Base-by-base conservation (phyloP, 2,888 invertebrate genomes). In the Ariolimax columbianus region DNA sequence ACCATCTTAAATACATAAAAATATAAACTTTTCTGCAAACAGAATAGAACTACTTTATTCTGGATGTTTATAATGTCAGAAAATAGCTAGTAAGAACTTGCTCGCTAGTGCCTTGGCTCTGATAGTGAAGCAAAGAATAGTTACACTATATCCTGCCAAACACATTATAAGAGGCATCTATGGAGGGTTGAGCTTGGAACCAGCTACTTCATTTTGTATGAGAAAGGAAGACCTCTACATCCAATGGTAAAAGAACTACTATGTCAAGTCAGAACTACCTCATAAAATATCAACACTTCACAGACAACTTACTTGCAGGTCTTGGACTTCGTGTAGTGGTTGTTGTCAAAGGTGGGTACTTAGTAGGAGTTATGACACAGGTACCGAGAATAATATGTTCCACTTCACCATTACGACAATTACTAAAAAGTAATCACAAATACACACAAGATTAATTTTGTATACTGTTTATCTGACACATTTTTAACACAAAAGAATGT, bases 391-490 rank as follows among this genome's bases (percentile, higher is more conserved):
- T 59, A 17, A 79, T 84, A 59, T 84, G 84, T 33, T 84, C 79
- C 26, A 84, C 30, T n/a, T 72, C 63, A 38, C 84, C 84, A 84
- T 84, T 72, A 43, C 79, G 78, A 63, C 84, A 84, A 30, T 73
- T 84, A 59, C 84, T 84, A 55, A 9, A 36, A 55, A 33, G 0
- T 30, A 78, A 23, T 33, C 40, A 66, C 0, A 6, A 63, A 23
- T n/a, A 63, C n/a, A 4, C n/a, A n/a, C 17, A 63, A 63, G 6
- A 63, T 23, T n/a, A 55, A 4, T 1, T 11, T 63, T 23, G 6
- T 47, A 47, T 55, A 55, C 23, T 55, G 55, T 55, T 55, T 47
- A 47, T 47, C 7, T 11, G 14, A 47, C 47, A 47, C 14, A 47
- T 11, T 47, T 47, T 47, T 14, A 47, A 47, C 14, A 11, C 9